phyloP scores from a whole-genome alignment of 2,888 invertebrate species.

The Cheilosia vulpina region DNA sequence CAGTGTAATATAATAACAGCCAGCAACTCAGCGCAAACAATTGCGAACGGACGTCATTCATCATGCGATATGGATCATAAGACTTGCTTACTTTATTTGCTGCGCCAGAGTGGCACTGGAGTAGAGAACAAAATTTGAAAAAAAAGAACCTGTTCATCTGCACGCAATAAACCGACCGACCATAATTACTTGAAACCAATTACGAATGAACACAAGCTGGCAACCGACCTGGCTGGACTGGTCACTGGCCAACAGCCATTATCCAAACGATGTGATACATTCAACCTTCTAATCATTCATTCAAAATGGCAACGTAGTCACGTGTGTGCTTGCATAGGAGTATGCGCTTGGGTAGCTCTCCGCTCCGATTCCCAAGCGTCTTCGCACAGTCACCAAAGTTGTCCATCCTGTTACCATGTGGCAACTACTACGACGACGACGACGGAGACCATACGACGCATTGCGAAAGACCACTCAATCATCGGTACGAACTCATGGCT shows the following conservation, averaged over 20 bases:
- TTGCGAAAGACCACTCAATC: slow-evolving; percentile 73
- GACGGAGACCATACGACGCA: slow-evolving; percentile 43
- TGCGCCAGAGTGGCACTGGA: slow-evolving; percentile 18
- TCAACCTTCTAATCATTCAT: slow-evolving; percentile 69
- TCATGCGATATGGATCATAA: slow-evolving; percentile 73
- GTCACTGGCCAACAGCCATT: slow-evolving; percentile 16
- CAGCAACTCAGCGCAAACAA: slow-evolving; percentile 42
- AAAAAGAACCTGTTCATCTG: slow-evolving; percentile 71
- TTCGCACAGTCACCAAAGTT: slow-evolving; percentile 43
- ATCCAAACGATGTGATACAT: slow-evolving; percentile 52
- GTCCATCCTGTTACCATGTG: slow-evolving; percentile 66
- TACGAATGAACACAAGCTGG: slow-evolving; percentile 52
- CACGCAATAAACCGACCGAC: slow-evolving; percentile 72
- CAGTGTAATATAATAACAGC: slow-evolving; percentile 11
- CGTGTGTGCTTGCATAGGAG: slow-evolving; percentile 25
- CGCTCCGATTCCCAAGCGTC: slow-evolving; percentile 71
- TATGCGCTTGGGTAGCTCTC: slow-evolving; percentile 39
- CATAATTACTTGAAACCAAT: slow-evolving; percentile 73
- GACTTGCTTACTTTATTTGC: slow-evolving; percentile 36
- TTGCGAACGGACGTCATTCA: slow-evolving; percentile 71
- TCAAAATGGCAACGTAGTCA: slow-evolving; percentile 55
- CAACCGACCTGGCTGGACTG: slow-evolving; percentile 25
- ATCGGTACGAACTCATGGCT: slow-evolving; percentile 54
- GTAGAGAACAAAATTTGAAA: not conserved
- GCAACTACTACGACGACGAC: slow-evolving; percentile 12